Evolutionary conservation across 2,888 invertebrate genomes (phyloP).

Genomic region (Acanthosepion lycidas): DNA sequence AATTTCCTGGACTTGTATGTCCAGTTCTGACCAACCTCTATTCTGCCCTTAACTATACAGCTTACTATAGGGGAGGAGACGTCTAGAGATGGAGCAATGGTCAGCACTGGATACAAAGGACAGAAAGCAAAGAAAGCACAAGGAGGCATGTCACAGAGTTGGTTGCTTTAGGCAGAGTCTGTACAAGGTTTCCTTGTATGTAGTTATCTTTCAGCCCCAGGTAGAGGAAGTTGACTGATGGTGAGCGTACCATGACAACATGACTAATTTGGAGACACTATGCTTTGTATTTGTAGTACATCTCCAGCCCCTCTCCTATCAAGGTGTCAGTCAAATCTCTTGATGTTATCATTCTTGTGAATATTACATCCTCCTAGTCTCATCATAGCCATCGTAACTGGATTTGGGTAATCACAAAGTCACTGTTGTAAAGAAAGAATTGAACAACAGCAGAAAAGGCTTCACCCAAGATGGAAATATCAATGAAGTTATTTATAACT

Average conservation of each 20-base stretch:
- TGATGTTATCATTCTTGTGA: not conserved
- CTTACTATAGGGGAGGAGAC: not conserved
- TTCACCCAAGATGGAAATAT: too few species aligned
- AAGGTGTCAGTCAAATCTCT: not conserved
- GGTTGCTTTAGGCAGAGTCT: not conserved
- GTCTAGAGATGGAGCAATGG: not conserved
- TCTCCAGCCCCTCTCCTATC: not conserved
- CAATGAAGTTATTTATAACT: too few species aligned
- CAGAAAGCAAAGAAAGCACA: not conserved
- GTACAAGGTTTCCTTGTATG: not conserved
- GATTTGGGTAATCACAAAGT: not conserved
- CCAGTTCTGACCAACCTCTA: not conserved
- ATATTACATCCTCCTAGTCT: not conserved
- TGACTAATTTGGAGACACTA: conserved; percentile 8
- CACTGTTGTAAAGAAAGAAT: too few species aligned
- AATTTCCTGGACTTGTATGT: not conserved
- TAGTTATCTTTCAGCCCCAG: conserved; percentile 11
- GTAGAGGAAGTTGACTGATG: conserved; percentile 33
- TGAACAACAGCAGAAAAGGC: too few species aligned
- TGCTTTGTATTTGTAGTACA: not conserved
- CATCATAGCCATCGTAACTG: not conserved
- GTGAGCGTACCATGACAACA: not conserved
- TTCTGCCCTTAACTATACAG: not conserved
- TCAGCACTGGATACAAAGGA: not conserved
- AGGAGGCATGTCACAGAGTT: not conserved